Percentiles rank a stretch among this genome's conserved stretches.
These are phyloP conservation scores for Lasius platythorax DNA, from an alignment of 2,888 invertebrate genomes.

Conservation along the genomic window DNA sequence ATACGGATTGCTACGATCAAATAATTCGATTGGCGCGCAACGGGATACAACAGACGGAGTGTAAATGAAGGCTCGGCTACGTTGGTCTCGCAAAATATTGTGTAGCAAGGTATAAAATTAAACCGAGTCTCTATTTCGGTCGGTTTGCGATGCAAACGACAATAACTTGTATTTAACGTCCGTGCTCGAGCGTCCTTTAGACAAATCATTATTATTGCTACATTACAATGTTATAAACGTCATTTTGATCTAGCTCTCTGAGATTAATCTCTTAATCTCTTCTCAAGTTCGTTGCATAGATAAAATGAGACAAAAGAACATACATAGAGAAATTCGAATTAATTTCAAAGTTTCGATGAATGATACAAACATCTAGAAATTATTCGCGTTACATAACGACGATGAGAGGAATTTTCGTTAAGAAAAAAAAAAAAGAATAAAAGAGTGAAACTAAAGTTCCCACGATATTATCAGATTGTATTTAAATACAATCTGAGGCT, in stretches of 20 bases:
- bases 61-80: conserved; percentile 11
- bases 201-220: not conserved
- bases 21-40: conserved; percentile 8
- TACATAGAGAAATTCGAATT: not conserved
- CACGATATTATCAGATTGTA: not conserved
- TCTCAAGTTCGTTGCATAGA: not conserved
- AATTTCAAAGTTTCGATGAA: not conserved
- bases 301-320: not conserved
- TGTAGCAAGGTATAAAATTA: not conserved
- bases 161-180: not conserved
- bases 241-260: not conserved
- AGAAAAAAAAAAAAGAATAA: not conserved
- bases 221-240: conserved; percentile 16
- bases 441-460: not conserved
- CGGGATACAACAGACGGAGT: conserved; percentile 44
- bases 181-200: not conserved
- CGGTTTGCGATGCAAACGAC: conserved; percentile 6
- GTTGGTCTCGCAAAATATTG: not conserved
- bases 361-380: not conserved
- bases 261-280: not conserved
- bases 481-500: not conserved
- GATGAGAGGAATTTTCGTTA: not conserved
- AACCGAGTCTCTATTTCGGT: conserved; percentile 28
- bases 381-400: not conserved
- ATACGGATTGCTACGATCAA: conserved; percentile 59